phyloP scores from a whole-genome alignment of 1,140 invertebrate species.

The Cardiocondyla obscurior region DNA sequence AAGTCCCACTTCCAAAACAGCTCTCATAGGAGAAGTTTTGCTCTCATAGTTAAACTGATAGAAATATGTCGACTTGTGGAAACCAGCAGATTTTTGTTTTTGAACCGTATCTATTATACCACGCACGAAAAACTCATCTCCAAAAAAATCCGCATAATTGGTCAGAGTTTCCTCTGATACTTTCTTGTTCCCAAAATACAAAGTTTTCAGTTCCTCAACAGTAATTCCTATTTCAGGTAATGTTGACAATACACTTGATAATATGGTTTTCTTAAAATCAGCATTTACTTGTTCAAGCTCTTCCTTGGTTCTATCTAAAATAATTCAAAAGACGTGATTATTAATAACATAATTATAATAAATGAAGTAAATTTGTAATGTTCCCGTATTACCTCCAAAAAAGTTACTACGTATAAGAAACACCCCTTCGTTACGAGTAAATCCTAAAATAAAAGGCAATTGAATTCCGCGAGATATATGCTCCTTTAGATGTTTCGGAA shows the following conservation, averaged over 20 bases:
- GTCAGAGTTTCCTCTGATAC: constrained; percentile 67
- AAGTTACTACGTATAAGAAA: constrained; percentile 77
- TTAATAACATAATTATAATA: background rate
- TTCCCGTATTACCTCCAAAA: background rate
- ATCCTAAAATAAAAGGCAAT: constrained; percentile 87
- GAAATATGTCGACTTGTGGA: constrained; percentile 79
- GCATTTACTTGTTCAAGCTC: background rate
- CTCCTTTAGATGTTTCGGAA: constrained; percentile 75
- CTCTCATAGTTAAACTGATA: constrained; percentile 81
- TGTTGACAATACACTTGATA: background rate
- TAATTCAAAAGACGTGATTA: background rate
- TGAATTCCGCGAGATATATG: constrained; percentile 81
- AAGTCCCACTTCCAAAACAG: background rate
- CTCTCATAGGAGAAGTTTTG: constrained; percentile 30
- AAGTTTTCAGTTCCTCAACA: constrained; percentile 57
- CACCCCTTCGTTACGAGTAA: constrained; percentile 85
- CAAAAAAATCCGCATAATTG: constrained; percentile 78
- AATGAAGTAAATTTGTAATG: too few relatives aligned
- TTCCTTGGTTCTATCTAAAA: background rate
- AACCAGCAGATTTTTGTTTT: constrained; percentile 72
- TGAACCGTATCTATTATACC: constrained; percentile 79
- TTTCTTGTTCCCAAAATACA: constrained; percentile 76
- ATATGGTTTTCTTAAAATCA: constrained; percentile 44
- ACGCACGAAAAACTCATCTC: constrained; percentile 81
- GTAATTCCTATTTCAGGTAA: constrained; percentile 50